Base-by-base conservation (phyloP, 2,113 vertebrate species). In the Salminus brasiliensis region DNA sequence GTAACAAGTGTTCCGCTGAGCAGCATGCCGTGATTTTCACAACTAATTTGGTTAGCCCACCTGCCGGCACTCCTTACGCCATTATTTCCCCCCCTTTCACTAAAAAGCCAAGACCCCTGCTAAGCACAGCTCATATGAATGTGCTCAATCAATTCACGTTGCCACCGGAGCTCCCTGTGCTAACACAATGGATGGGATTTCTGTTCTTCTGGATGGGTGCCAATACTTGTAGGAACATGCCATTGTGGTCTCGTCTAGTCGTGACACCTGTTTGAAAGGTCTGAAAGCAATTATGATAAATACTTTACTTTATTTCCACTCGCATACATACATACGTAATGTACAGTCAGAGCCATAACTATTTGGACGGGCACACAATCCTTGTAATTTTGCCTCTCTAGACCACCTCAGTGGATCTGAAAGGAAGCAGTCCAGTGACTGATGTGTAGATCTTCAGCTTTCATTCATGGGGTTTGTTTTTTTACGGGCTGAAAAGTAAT, bases 71-170 rank as follows among this genome's bases (percentile, higher is more conserved):
- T 4, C n/a, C 27, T 13, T 2, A 2, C 63, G 62, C n/a, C 41
- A 70, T 45, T 36, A 30, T 34, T 79, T 32, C 30, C 23, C 29
- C 55, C 30, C 41, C 39, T 47, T n/a, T 55, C 49, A 18, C n/a
- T 29, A 10, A 47, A 72, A 59, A 57, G 43, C 23, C 21, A 30
- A 32, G 21, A 2, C 60, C 30, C 39, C 63, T 52, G 63, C 59
- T 78, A 43, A 67, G 62, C 41, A 30, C 68, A 34, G n/a, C 52
- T 18, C 15, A 27, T 30, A 74, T 41, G 62, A 70, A 45, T 75
- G 34, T 15, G 6, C 43, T 39, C 66, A 60, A 63, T 79, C 43
- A 34, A 52, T 65, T 62, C 21, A 34, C 27, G 39, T 72, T 9
- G 23, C 55, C 8, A 25, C n/a, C 13, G 21, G 52, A 55, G 45